A percentile compares a stretch with the other conserved stretches of the same genome.
phyloP scores from a whole-genome alignment of 2,888 invertebrate genomes.

The Chrysolina oricalcia region DNA sequence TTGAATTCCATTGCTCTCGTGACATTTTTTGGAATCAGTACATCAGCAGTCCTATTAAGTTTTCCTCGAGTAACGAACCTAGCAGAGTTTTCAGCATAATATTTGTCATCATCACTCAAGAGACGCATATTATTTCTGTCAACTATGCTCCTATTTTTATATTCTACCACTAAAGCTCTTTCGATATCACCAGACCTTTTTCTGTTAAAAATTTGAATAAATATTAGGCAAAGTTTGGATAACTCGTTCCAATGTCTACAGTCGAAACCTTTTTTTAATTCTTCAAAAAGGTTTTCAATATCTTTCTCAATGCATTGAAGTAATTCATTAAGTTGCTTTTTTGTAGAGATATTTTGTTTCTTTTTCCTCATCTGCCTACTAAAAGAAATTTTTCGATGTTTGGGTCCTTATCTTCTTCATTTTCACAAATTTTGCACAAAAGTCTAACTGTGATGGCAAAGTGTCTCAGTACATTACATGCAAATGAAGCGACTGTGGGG shows the following conservation, averaged over 20 bases:
- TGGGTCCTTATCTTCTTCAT: neutral
- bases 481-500: neutral
- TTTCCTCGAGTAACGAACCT: neutral
- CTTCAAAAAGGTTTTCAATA: neutral
- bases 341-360: neutral
- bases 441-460: constrained; percentile 1
- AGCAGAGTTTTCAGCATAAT: neutral
- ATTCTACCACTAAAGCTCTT: constrained; percentile 10
- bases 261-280: neutral
- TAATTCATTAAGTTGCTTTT: neutral
- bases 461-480: neutral
- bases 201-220: neutral
- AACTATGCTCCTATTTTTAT: constrained; percentile 6
- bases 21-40: constrained; percentile 10
- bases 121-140: neutral
- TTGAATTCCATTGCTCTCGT: neutral
- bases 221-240: neutral
- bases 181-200: constrained; percentile 14
- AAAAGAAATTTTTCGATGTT: neutral
- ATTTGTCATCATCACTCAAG: neutral
- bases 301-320: constrained; percentile 6
- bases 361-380: constrained; percentile 8
- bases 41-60: neutral
- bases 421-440: neutral
- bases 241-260: neutral